Evolutionary conservation across 2,113 vertebrate genomes (phyloP), one percentile per base, ranked within the genome.

Genomic region (Lucifuga dentata): DNA sequence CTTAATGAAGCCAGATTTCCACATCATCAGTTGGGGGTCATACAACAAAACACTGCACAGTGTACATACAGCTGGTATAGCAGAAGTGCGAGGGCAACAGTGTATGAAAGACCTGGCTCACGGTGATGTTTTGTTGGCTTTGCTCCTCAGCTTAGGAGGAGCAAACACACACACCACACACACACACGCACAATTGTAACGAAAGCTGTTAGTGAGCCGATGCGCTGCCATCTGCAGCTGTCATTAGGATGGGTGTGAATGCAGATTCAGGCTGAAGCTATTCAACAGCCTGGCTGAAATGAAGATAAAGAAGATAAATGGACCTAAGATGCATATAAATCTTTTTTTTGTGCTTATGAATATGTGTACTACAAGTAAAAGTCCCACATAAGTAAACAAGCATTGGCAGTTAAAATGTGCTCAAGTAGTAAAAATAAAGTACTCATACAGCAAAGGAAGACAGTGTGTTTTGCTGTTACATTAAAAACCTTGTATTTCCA

Each of bases 271-370:
- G 83, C 60, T 65, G 24, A 74, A 59, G 79, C 62, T 50, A 65
- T 88, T 86, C 73, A 77, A 53, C 80, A 87, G 63, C 64, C 67
- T 79, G 73, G 73, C 82, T 53, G 76, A 50, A 59, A 55, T 76
- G 74, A 78, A 72, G 65, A 80, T 68, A 61, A 55, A 36, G 72
- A 77, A 78, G 71, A 88, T 84, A 90, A 90, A 88, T 62, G 11
- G 56, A 57, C 52, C 82, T 81, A 76, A 85, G 78, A 84, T 77
- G 48, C 40, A 67, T 56, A 81, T 88, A 78, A 81, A 86, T 88
- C 68, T 77, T 63, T 76, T 76, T 74, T 41, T 52, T 67, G 46
- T 71, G 6, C 5, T 11, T 3, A 36, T 33, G 36, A 5, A 5
- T 17, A 46, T 55, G 12, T 21, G 39, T 29, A n/a, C n/a, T n/a